phyloP scores from a whole-genome alignment of 1,140 invertebrate species.

The Dryas iulia region DNA sequence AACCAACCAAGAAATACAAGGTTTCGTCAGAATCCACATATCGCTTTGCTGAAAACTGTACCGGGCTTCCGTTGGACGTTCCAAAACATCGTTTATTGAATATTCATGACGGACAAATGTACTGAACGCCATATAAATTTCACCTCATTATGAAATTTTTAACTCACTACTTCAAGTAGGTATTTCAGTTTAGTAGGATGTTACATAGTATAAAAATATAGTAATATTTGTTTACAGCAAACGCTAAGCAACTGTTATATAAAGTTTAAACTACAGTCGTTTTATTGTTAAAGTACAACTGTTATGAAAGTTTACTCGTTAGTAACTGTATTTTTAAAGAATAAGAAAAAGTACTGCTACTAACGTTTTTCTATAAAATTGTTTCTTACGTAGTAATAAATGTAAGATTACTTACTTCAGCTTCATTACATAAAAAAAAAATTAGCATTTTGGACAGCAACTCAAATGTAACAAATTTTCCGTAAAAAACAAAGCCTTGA shows the following conservation, averaged over 20 bases:
- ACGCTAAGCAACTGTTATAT: not conserved
- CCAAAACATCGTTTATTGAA: constrained; percentile 21
- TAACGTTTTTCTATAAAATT: not conserved
- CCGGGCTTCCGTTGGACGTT: not conserved
- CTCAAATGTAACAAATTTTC: no score
- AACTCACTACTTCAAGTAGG: not conserved
- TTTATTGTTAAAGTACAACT: not conserved
- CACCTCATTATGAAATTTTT: not conserved
- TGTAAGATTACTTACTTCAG: not conserved
- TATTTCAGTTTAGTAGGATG: no score
- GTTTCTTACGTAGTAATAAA: not conserved
- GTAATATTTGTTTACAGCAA: not conserved
- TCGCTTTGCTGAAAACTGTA: not conserved
- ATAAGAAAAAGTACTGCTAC: not conserved
- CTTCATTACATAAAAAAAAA: no score
- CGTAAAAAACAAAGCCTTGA: no score
- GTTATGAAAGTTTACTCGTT: not conserved
- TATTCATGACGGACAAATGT: constrained; percentile 9
- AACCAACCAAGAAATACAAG: not conserved
- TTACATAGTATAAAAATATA: not conserved
- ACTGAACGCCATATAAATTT: not conserved
- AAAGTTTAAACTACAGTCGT: not conserved
- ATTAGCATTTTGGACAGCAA: no score
- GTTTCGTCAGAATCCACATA: not conserved
- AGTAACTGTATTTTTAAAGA: not conserved